Conservation (phyloP, 2,113 vertebrate species). For the Phycodurus eques region DNA sequence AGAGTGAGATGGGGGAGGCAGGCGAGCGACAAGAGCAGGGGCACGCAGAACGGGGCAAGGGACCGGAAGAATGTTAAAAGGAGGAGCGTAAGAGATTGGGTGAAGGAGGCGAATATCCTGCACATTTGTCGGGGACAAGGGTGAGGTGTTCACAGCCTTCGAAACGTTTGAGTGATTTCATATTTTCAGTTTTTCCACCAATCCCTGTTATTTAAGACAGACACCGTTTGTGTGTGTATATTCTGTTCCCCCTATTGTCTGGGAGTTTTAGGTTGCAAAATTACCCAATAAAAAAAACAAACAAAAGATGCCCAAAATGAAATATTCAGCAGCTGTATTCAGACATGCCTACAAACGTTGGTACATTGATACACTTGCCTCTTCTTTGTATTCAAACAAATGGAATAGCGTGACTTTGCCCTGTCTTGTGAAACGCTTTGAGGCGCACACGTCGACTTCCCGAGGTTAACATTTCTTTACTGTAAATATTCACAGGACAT, state of each 20-base stretch:
- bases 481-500: not conserved
- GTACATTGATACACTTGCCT: not conserved
- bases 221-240: too few relatives aligned
- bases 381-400: not conserved
- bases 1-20: constrained; percentile 53
- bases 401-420: not conserved
- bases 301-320: too few relatives aligned
- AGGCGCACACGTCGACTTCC: not conserved
- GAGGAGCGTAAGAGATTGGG: constrained; percentile 29
- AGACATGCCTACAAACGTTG: not conserved
- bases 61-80: constrained; percentile 6
- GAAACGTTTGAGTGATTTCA: not conserved
- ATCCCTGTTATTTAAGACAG: not conserved
- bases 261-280: too few relatives aligned
- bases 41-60: constrained; percentile 8
- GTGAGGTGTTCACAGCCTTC: constrained; percentile 7
- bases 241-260: too few relatives aligned
- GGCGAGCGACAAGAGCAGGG: constrained; percentile 25
- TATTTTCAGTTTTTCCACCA: not conserved
- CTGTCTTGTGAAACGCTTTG: not conserved
- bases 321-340: too few relatives aligned
- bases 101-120: constrained; percentile 37
- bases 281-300: too few relatives aligned
- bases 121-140: constrained; percentile 24
- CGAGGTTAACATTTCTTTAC: not conserved